Evolutionary conservation across 2,113 vertebrate species (phyloP).

Genomic region (Petromus typicus): DNA sequence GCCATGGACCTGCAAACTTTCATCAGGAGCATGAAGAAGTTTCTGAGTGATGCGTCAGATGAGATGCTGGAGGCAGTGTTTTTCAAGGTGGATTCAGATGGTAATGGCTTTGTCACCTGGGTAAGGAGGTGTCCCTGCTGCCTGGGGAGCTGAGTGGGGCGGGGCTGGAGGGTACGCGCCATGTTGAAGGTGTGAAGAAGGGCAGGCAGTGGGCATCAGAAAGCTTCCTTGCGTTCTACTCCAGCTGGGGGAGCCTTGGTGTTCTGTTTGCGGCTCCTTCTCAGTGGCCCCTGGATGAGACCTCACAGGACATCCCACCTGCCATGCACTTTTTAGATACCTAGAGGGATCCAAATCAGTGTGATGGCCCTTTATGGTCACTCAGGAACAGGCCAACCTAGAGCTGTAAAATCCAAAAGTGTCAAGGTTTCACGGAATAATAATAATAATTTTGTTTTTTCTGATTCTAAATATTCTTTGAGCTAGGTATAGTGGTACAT

Average conservation of each 20-base stretch:
- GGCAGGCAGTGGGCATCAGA: not conserved
- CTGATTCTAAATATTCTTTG: not conserved
- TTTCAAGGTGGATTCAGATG: constrained; percentile 81
- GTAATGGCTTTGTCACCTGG: constrained; percentile 81
- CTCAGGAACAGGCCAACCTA: not conserved
- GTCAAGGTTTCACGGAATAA: not conserved
- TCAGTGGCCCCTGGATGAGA: not conserved
- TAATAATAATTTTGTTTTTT: not conserved
- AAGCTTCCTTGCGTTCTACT: not conserved
- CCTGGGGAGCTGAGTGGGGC: not conserved
- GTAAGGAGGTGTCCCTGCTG: constrained; percentile 69
- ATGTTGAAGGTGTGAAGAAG: not conserved
- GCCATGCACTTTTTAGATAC: not conserved
- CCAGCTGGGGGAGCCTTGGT: not conserved
- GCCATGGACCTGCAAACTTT: constrained; percentile 74
- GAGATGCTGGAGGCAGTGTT: constrained; percentile 77
- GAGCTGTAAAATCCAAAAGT: not conserved
- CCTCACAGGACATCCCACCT: not conserved
- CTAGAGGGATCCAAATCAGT: not conserved
- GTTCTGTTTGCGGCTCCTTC: not conserved
- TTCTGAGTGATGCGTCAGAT: constrained; percentile 46
- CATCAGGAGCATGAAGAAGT: constrained; percentile 73
- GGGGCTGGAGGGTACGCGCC: not conserved
- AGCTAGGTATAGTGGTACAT: not conserved
- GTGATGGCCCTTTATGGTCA: not conserved